Percentiles rank a stretch among this genome's conserved stretches.
Evolutionary conservation across 2,113 vertebrate species (phyloP).

Genomic region (Rhinolophus ferrumequinum): DNA sequence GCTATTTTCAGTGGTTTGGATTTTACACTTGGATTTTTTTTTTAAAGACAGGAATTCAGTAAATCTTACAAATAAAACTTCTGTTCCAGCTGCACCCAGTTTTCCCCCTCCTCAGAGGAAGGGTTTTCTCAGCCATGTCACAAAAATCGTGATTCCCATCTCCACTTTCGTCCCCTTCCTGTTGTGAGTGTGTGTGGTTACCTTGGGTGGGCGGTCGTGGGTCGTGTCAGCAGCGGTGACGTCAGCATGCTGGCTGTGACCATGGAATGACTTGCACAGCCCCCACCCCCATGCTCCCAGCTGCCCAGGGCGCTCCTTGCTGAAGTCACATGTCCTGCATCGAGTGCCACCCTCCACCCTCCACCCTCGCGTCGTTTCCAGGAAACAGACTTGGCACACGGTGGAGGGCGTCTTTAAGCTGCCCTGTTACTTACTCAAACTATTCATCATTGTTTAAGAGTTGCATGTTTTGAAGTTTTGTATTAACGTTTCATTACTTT

Average conservation of each 20-base stretch:
- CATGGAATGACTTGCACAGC: not conserved
- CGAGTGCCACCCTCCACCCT: not conserved
- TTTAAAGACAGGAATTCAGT: conserved; percentile 73
- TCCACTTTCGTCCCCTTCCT: not conserved
- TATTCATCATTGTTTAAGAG: not conserved
- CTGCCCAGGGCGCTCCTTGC: not conserved
- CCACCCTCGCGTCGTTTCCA: not conserved
- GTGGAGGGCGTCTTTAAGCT: not conserved
- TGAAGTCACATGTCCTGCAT: rapidly evolving
- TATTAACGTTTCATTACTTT: conserved; percentile 43
- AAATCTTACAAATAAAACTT: conserved; percentile 54
- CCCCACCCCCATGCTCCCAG: rapidly evolving
- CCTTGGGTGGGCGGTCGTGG: not conserved
- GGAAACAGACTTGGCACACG: not conserved
- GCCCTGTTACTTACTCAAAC: not conserved
- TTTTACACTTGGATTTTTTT: conserved; percentile 83
- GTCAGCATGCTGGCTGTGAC: rapidly evolving
- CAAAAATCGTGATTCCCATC: not conserved
- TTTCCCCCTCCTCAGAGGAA: not conserved
- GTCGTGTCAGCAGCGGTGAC: not conserved
- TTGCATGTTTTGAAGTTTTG: conserved; percentile 51
- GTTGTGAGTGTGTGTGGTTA: not conserved
- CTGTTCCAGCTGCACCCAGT: not conserved
- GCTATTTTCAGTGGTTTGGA: conserved; percentile 81
- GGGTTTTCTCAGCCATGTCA: not conserved